Conservation (phyloP, 2,888 invertebrate species). For the Digitonthophagus gazella region DNA sequence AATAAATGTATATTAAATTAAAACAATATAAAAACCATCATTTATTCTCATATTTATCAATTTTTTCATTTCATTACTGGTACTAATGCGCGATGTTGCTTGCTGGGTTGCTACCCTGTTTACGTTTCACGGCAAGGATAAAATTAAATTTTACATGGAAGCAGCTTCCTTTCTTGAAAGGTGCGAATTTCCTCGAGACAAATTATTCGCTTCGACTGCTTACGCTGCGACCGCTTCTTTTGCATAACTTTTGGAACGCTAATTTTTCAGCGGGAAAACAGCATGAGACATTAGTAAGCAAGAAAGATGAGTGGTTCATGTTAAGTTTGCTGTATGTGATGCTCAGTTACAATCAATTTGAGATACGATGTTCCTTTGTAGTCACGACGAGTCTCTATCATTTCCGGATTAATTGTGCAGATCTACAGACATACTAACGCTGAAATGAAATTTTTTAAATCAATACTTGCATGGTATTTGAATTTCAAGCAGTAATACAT, state of each 20-base stretch:
- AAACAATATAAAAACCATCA: too few relatives aligned
- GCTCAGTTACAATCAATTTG: neutral
- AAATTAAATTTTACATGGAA: neutral
- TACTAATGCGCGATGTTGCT: neutral
- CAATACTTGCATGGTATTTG: too few relatives aligned
- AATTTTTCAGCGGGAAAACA: neutral
- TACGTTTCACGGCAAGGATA: neutral
- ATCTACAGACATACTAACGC: too few relatives aligned
- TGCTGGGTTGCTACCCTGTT: neutral
- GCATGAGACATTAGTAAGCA: neutral
- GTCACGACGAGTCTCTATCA: neutral
- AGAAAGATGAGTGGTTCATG: neutral
- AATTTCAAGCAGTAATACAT: too few relatives aligned
- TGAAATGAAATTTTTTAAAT: too few relatives aligned
- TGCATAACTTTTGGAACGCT: neutral
- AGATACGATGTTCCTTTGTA: neutral
- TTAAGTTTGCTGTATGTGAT: neutral
- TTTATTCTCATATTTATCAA: too few relatives aligned
- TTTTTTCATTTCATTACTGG: too few relatives aligned
- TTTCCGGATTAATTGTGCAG: neutral
- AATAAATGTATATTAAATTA: too few relatives aligned
- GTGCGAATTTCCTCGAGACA: too few relatives aligned
- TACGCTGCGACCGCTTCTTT: neutral
- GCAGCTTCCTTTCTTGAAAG: neutral
- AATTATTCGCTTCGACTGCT: neutral